phyloP scores from a whole-genome alignment of 2,797 vertebrate genomes.

The Chelon labrosus region DNA sequence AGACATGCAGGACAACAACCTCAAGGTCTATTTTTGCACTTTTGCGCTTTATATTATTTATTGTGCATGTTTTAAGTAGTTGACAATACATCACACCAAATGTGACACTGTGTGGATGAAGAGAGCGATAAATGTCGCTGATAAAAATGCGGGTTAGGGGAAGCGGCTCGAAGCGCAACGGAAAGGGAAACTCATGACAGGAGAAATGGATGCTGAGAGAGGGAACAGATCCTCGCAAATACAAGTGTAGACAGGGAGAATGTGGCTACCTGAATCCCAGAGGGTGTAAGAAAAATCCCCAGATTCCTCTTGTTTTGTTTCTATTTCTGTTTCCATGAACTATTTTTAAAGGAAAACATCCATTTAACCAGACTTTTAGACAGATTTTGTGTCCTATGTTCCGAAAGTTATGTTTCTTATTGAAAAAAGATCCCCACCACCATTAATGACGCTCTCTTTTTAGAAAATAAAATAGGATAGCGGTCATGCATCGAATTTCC shows the following conservation, averaged over 20 bases:
- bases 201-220: slow-evolving; percentile 18
- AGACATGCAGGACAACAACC: not conserved
- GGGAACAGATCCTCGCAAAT: slow-evolving; percentile 1
- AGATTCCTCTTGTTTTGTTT: not conserved
- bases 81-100: slow-evolving; percentile 7
- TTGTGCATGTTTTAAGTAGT: slow-evolving; percentile 13
- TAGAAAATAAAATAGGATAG: too few relatives aligned
- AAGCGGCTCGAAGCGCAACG: slow-evolving; percentile 13
- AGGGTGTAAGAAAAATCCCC: slow-evolving; percentile 9
- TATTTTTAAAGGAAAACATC: too few relatives aligned
- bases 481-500: too few relatives aligned
- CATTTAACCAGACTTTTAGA: too few relatives aligned
- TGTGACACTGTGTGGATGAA: slow-evolving; percentile 7
- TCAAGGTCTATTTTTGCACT: slow-evolving; percentile 7
- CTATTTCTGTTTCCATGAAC: not conserved
- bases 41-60: slow-evolving; percentile 13
- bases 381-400: not conserved
- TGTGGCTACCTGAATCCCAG: slow-evolving; percentile 16
- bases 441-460: not conserved
- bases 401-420: not conserved
- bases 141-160: slow-evolving; percentile 11
- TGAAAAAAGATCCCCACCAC: not conserved
- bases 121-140: not conserved
- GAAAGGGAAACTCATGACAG: slow-evolving; percentile 16
- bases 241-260: slow-evolving; percentile 1